Percentiles rank a stretch among this genome's conserved stretches.
Evolutionary conservation across 2,113 vertebrate species (phyloP).

Genomic region (Anseranas semipalmata): DNA sequence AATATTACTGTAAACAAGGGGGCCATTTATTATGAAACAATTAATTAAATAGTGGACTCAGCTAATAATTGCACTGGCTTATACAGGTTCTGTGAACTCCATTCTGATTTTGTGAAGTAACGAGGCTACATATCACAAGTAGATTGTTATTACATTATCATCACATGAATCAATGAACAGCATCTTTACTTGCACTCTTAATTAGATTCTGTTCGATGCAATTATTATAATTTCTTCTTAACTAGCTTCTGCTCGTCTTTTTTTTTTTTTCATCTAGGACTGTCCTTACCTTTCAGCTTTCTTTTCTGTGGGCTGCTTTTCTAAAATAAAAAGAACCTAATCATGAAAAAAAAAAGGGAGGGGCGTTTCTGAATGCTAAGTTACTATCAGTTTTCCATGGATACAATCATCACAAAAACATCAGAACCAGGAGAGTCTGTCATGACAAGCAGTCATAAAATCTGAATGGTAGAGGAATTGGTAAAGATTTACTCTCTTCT

Average conservation of each 20-base stretch:
- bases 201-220: neutral
- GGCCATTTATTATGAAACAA: neutral
- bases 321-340: neutral
- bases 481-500: neutral
- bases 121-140: neutral
- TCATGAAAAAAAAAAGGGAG: neutral
- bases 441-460: neutral
- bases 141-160: neutral
- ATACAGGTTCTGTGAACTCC: neutral
- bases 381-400: neutral
- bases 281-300: neutral
- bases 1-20: slow-evolving; percentile 70
- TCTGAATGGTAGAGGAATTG: neutral
- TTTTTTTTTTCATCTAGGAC: neutral
- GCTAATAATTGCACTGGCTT: neutral
- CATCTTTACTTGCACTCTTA: neutral
- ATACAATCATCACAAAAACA: neutral
- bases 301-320: neutral
- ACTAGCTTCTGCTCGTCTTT: neutral
- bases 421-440: neutral
- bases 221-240: neutral
- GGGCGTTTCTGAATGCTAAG: neutral
- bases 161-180: neutral
- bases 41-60: slow-evolving; percentile 33
- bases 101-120: neutral